Conservation (phyloP, 64 coral and sea anemone species). For the Dendronephthya gigantea region DNA sequence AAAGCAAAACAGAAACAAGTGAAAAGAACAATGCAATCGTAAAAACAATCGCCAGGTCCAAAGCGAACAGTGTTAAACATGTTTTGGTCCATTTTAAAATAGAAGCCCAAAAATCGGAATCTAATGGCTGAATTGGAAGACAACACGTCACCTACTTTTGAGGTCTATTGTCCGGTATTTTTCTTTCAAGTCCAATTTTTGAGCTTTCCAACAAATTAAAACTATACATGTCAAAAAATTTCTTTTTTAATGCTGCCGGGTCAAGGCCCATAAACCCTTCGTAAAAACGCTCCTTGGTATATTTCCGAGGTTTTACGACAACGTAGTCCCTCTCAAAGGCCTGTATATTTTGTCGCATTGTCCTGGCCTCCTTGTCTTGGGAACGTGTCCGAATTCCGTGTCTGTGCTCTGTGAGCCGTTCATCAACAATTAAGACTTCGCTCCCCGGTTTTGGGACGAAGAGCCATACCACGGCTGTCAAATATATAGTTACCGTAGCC, state of each 20-base stretch:
- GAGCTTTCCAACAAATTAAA: conserved; percentile 86
- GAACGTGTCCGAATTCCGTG: neutral
- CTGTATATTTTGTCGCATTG: neutral
- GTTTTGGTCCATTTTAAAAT: too few relatives aligned
- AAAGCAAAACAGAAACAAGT: too few relatives aligned
- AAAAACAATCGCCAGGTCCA: too few relatives aligned
- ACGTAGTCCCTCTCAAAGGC: neutral
- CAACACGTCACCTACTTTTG: conserved; percentile 49
- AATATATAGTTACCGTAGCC: neutral
- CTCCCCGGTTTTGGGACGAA: neutral
- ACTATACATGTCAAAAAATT: conserved; percentile 58
- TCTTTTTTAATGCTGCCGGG: conserved; percentile 39
- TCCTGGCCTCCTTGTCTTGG: neutral
- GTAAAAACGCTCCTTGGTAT: conserved; percentile 48
- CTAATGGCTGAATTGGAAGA: too few relatives aligned
- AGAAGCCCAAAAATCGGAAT: too few relatives aligned
- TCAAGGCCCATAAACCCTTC: conserved; percentile 23
- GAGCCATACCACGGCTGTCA: neutral
- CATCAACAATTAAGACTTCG: neutral
- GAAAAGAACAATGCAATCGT: too few relatives aligned
- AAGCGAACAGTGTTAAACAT: too few relatives aligned
- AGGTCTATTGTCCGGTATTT: conserved; percentile 82
- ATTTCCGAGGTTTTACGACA: conserved; percentile 17
- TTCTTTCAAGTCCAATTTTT: conserved; percentile 64
- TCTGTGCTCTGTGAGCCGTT: neutral